Percentiles rank a stretch among this genome's conserved stretches.
These are phyloP conservation scores for Piaya cayana DNA, from an alignment of 2,113 vertebrate genomes.

Conservation along the genomic window DNA sequence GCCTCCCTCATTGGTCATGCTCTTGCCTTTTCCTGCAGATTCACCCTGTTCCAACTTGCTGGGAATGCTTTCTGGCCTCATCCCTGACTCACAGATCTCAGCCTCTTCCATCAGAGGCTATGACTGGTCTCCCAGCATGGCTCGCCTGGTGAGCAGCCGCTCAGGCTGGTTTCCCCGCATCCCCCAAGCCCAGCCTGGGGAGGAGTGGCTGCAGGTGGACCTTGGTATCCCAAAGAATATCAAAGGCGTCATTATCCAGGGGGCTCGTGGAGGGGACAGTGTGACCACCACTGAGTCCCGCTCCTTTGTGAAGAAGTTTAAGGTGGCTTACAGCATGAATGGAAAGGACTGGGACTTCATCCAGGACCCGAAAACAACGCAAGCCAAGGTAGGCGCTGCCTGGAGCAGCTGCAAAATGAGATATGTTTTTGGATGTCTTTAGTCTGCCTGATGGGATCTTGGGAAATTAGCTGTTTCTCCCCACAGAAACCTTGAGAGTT, in stretches of 20 bases:
- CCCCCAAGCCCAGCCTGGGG: constrained; percentile 88
- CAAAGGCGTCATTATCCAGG: constrained; percentile 93
- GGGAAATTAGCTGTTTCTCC: neutral
- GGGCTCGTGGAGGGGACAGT: constrained; percentile 91
- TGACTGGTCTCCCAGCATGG: constrained; percentile 89
- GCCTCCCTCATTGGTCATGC: neutral
- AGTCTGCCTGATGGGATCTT: neutral
- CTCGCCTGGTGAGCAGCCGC: constrained; percentile 92
- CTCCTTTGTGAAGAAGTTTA: constrained; percentile 95
- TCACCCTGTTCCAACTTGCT: constrained; percentile 93
- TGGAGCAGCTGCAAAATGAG: neutral
- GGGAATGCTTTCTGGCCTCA: constrained; percentile 93
- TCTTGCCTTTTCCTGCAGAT: constrained; percentile 76
- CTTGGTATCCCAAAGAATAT: constrained; percentile 87
- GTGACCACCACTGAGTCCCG: constrained; percentile 87
- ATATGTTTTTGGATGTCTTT: neutral
- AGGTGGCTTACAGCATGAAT: constrained; percentile 91
- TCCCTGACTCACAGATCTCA: constrained; percentile 91
- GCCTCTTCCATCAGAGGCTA: constrained; percentile 93
- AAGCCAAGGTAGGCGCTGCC: constrained; percentile 85
- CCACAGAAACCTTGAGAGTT: neutral
- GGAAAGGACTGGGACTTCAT: constrained; percentile 93
- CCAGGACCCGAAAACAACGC: constrained; percentile 87
- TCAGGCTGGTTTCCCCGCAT: constrained; percentile 93
- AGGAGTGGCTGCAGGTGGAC: constrained; percentile 96